Conservation (phyloP, 2,797 vertebrate species). For the Cossypha dichroa region DNA sequence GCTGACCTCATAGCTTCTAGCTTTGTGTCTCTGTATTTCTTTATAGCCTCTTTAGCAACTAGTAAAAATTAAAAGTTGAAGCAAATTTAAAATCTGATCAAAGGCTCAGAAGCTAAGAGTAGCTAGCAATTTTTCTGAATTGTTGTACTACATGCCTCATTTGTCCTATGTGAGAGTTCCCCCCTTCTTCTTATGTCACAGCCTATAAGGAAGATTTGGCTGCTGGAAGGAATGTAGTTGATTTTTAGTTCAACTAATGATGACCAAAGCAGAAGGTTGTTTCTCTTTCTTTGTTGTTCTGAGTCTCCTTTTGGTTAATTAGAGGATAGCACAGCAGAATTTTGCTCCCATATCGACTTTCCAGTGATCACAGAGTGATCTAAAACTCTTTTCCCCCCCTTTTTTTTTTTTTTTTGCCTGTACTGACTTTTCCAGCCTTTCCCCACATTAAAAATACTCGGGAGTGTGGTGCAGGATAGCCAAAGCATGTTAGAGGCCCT, state of each 20-base stretch:
- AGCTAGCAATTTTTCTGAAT: not conserved
- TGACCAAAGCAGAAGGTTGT: not conserved
- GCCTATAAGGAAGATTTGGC: not conserved
- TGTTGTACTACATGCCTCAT: not conserved
- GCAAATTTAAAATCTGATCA: not conserved
- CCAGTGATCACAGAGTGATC: not conserved
- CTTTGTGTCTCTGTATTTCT: not conserved
- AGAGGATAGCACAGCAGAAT: not conserved
- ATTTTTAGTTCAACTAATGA: not conserved
- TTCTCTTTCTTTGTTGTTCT: not conserved
- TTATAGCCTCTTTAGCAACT: not conserved
- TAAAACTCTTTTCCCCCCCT: no score
- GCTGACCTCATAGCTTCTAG: not conserved
- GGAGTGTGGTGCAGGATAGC: not conserved
- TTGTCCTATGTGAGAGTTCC: accelerated
- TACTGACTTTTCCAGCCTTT: not conserved
- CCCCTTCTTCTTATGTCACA: not conserved
- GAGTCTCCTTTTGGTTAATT: not conserved
- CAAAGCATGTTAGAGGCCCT: accelerated
- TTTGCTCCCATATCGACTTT: not conserved
- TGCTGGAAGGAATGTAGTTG: not conserved
- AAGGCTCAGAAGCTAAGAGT: not conserved
- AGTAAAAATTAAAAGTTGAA: not conserved
- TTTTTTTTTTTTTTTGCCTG: no score
- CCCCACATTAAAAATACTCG: not conserved